Evolutionary conservation across 2,113 vertebrate species (phyloP).

Genomic region (Bolborhynchus lineola): DNA sequence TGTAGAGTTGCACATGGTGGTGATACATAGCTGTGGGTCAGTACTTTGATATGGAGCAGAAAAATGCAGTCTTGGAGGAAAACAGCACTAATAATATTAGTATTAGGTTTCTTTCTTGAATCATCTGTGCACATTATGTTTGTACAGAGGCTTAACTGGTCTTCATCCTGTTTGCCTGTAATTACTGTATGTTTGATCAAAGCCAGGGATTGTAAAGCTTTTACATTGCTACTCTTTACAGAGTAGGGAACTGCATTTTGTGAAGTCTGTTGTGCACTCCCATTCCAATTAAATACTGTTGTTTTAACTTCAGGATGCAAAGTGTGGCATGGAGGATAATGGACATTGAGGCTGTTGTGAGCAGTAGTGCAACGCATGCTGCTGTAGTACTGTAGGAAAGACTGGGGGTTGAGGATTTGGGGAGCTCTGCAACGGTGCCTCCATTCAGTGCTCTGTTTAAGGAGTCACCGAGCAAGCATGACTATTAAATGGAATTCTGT

Average conservation of each 20-base stretch:
- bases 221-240: background rate
- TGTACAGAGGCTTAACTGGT: background rate
- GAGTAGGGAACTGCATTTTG: background rate
- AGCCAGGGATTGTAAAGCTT: background rate
- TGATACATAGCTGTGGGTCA: background rate
- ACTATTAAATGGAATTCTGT: background rate
- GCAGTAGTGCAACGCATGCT: no score
- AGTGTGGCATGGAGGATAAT: background rate
- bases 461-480: background rate
- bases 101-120: background rate
- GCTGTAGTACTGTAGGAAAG: background rate
- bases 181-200: background rate
- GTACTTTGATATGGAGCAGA: background rate
- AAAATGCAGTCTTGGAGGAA: background rate
- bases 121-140: background rate
- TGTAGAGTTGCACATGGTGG: background rate
- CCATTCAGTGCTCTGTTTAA: background rate
- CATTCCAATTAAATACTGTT: background rate
- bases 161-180: background rate
- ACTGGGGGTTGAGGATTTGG: no score
- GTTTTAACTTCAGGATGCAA: background rate
- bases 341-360: background rate
- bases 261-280: background rate
- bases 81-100: background rate
- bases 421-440: background rate